A percentile compares a stretch with the other conserved stretches of the same genome.
These are phyloP conservation scores for Nomada flava DNA, from an alignment of 2,888 invertebrate species.

Conservation along the genomic window DNA sequence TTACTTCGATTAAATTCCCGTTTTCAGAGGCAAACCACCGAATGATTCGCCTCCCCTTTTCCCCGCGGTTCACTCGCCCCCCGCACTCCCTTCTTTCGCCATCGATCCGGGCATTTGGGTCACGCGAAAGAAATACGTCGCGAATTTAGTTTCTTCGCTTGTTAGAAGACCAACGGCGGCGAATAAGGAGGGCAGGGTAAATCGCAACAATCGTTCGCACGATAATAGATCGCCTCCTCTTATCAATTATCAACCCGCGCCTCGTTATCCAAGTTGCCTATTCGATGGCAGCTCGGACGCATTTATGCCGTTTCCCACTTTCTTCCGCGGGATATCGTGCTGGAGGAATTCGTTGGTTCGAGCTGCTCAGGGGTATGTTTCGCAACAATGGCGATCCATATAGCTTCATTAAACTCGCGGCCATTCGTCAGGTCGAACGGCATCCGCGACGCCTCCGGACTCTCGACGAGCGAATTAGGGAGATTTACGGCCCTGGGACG, in stretches of 20 bases:
- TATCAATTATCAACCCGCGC: constrained; percentile 46
- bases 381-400: constrained; percentile 70
- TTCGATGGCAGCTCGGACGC: constrained; percentile 8
- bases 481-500: constrained; percentile 78
- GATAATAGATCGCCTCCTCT: constrained; percentile 34
- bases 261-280: constrained; percentile 58
- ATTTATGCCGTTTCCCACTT: not conserved
- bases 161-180: constrained; percentile 10
- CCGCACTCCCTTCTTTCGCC: not conserved
- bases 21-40: constrained; percentile 46
- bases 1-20: constrained; percentile 47
- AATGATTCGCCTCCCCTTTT: constrained; percentile 24
- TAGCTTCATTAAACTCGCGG: constrained; percentile 71
- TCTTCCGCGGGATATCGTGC: constrained; percentile 8
- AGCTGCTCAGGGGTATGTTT: constrained; percentile 49
- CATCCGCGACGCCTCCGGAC: constrained; percentile 72
- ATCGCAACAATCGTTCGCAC: constrained; percentile 12
- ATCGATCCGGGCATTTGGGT: constrained; percentile 50
- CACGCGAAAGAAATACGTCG: constrained; percentile 31
- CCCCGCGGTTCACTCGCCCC: not conserved
- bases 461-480: constrained; percentile 77
- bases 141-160: constrained; percentile 13
- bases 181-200: constrained; percentile 13
- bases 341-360: constrained; percentile 41
- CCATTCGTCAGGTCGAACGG: constrained; percentile 72